phyloP scores from a whole-genome alignment of 2,797 vertebrate genomes.

The Enoplosus armatus region DNA sequence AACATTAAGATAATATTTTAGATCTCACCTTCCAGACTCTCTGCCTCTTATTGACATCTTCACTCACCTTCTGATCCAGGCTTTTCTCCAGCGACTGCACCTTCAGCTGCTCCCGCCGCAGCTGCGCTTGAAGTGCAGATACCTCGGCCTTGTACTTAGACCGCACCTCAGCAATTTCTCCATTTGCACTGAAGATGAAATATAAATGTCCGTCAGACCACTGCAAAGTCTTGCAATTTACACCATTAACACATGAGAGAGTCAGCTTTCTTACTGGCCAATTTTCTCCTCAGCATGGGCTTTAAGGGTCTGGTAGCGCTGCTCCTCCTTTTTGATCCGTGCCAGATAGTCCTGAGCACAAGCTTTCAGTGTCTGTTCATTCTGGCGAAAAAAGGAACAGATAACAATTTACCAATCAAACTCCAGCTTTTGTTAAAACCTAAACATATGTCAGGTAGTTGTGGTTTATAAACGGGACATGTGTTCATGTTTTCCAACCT shows the following conservation, averaged over 20 bases:
- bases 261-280: constrained; percentile 81
- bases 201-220: constrained; percentile 6
- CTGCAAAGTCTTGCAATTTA: background rate
- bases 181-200: constrained; percentile 87
- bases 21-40: background rate
- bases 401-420: background rate
- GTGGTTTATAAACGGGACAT: background rate
- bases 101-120: constrained; percentile 92
- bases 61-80: constrained; percentile 92
- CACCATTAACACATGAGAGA: background rate
- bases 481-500: constrained; percentile 74
- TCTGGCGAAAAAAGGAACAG: constrained; percentile 78
- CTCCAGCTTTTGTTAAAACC: background rate
- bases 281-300: constrained; percentile 95
- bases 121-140: constrained; percentile 86
- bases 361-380: constrained; percentile 93
- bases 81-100: constrained; percentile 90
- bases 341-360: constrained; percentile 89
- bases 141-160: constrained; percentile 87
- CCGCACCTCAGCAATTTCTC: constrained; percentile 90
- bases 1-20: background rate
- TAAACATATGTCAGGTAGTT: background rate
- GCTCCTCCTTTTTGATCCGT: constrained; percentile 90
- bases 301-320: constrained; percentile 93
- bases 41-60: background rate